Evolutionary conservation across 30 jellyfish, hydroid and myxozoan genomes (phyloP), one percentile per base, ranked within the genome.

Genomic region (Chironex yamaguchii): DNA sequence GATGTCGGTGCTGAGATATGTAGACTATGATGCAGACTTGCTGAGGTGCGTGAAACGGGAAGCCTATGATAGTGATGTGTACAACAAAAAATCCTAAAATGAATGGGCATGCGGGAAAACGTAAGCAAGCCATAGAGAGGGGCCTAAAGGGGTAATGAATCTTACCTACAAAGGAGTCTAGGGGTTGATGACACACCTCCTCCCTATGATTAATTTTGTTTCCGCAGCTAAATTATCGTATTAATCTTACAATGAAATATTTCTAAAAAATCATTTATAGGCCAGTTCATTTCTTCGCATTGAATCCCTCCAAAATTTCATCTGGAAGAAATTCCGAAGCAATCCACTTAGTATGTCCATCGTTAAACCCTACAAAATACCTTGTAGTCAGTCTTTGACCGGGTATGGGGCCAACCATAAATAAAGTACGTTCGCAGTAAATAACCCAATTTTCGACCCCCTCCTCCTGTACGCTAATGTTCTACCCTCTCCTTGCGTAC

Each of bases 101-200:
- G 58, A 42, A 42, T 42, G 58, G 58, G 17, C 9, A 42, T 17
- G n/a, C n/a, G n/a, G n/a, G n/a, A n/a, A n/a, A n/a, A n/a, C n/a
- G n/a, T n/a, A n/a, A n/a, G n/a, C n/a, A n/a, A n/a, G n/a, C n/a
- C n/a, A n/a, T n/a, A n/a, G n/a, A n/a, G n/a, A n/a, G n/a, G n/a
- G n/a, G n/a, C n/a, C n/a, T n/a, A n/a, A n/a, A n/a, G n/a, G n/a
- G n/a, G n/a, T n/a, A n/a, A n/a, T n/a, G n/a, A n/a, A n/a, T n/a
- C n/a, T n/a, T n/a, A n/a, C n/a, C n/a, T n/a, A n/a, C n/a, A n/a
- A n/a, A n/a, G n/a, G n/a, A n/a, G n/a, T n/a, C n/a, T n/a, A n/a
- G n/a, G n/a, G n/a, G n/a, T n/a, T n/a, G n/a, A n/a, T 73, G 86
- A 49, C 86, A 75, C 54, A 42, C 88, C 88, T 48, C 88, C 88